Evolutionary conservation across 2,888 invertebrate species (phyloP).

Genomic region (Bursaphelenchus okinawaensis): DNA sequence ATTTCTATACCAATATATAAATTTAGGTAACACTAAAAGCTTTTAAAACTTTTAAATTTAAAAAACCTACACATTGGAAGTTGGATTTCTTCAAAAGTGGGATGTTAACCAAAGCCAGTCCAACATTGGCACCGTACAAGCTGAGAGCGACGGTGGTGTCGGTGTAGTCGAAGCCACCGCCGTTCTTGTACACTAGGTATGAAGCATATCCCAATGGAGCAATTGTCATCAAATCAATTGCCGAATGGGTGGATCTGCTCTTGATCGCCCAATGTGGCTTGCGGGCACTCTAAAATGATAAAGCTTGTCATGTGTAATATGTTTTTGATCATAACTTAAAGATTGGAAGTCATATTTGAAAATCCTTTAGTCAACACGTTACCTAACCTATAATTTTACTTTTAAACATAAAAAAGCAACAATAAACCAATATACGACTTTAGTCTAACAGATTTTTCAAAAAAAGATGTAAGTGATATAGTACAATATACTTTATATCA

Average conservation of each 20-base stretch:
- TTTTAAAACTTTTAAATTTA: neutral
- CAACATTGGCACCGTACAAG: conserved; percentile 42
- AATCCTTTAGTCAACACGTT: too few species aligned
- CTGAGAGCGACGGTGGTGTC: conserved; percentile 35
- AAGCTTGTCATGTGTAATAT: too few species aligned
- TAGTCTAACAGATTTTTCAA: too few species aligned
- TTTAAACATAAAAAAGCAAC: too few species aligned
- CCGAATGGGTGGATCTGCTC: neutral
- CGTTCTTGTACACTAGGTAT: conserved; percentile 52
- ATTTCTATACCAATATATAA: neutral
- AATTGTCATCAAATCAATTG: conserved; percentile 3
- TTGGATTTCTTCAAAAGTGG: conserved; percentile 43
- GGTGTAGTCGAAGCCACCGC: conserved; percentile 46
- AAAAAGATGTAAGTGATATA: too few species aligned
- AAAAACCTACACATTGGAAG: conserved; percentile 27
- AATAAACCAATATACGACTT: too few species aligned
- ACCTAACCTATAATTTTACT: too few species aligned
- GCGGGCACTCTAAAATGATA: conserved; percentile 5
- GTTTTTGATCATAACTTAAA: too few species aligned
- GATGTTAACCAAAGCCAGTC: conserved; percentile 34
- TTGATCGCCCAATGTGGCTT: conserved; percentile 7
- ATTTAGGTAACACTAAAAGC: too few species aligned
- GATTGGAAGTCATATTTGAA: too few species aligned
- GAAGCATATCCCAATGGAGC: conserved; percentile 51
- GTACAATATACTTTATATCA: too few species aligned